phyloP scores from a whole-genome alignment of 2,113 vertebrate genomes.

The Athene cunicularia region DNA sequence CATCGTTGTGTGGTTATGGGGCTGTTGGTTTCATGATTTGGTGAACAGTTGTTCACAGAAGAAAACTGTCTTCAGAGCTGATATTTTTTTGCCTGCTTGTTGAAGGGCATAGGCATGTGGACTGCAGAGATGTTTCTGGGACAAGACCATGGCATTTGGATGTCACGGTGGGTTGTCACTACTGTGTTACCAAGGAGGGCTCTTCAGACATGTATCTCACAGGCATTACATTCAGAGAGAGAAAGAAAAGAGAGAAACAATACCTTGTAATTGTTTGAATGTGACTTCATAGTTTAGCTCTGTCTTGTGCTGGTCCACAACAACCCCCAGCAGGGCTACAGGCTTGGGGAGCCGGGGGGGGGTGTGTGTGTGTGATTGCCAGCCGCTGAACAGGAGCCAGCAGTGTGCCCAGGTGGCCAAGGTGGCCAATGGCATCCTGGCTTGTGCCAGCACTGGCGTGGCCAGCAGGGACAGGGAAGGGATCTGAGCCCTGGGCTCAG shows the following conservation, averaged over 20 bases:
- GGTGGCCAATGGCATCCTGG: too few relatives aligned
- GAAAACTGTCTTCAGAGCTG: not conserved
- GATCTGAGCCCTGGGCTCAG: too few relatives aligned
- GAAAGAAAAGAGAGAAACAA: not conserved
- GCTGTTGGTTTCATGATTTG: not conserved
- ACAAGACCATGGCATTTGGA: not conserved
- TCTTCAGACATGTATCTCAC: not conserved
- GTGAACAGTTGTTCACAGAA: not conserved
- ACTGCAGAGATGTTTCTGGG: not conserved
- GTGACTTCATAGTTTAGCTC: not conserved
- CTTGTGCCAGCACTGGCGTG: too few relatives aligned
- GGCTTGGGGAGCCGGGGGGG: too few relatives aligned
- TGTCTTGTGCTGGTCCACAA: not conserved
- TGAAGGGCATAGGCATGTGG: not conserved
- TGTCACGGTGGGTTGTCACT: not conserved
- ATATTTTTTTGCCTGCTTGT: not conserved
- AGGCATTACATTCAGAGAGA: not conserved
- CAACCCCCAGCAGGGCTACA: too few relatives aligned
- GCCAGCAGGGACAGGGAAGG: too few relatives aligned
- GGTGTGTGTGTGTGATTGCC: too few relatives aligned
- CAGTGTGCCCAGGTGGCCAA: too few relatives aligned
- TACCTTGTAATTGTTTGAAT: not conserved
- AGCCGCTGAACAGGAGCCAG: too few relatives aligned
- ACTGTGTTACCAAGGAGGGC: not conserved
- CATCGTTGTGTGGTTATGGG: rapidly evolving